Conservation (phyloP, 2,888 invertebrate genomes). For the Limenitis arthemis region DNA sequence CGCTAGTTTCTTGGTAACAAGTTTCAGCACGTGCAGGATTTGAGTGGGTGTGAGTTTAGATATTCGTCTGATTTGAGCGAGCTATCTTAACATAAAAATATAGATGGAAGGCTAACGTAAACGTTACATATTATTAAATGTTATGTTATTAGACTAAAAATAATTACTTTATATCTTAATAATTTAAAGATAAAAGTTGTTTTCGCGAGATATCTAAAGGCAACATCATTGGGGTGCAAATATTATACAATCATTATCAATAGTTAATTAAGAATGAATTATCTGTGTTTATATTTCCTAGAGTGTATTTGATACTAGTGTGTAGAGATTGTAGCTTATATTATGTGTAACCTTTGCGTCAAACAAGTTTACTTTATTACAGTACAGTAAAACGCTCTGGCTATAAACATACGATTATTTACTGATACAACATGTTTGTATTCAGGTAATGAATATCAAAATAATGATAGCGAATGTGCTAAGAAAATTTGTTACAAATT, state of each 20-base stretch:
- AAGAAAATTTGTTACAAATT: slow-evolving; percentile 9
- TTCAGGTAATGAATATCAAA: background rate
- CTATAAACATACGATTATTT: background rate
- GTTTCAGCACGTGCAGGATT: slow-evolving; percentile 20
- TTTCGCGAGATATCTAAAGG: too few relatives aligned
- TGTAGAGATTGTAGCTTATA: slow-evolving; percentile 10
- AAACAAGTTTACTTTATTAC: slow-evolving; percentile 21
- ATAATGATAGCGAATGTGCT: background rate
- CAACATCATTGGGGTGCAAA: too few relatives aligned
- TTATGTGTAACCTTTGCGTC: slow-evolving; percentile 18
- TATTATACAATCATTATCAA: too few relatives aligned
- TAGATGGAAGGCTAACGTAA: too few relatives aligned
- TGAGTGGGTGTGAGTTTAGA: background rate
- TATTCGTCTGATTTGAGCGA: background rate
- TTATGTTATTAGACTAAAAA: too few relatives aligned
- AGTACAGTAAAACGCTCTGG: slow-evolving; percentile 3
- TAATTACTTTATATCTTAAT: too few relatives aligned
- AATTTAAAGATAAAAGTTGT: too few relatives aligned
- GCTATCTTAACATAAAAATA: background rate
- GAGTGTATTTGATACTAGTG: background rate
- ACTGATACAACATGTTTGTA: background rate
- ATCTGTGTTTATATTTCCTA: background rate
- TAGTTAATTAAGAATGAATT: background rate
- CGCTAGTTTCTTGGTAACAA: slow-evolving; percentile 16
- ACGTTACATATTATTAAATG: too few relatives aligned